phyloP scores from a whole-genome alignment of 2,113 vertebrate genomes.

The Hippopotamus amphibius region DNA sequence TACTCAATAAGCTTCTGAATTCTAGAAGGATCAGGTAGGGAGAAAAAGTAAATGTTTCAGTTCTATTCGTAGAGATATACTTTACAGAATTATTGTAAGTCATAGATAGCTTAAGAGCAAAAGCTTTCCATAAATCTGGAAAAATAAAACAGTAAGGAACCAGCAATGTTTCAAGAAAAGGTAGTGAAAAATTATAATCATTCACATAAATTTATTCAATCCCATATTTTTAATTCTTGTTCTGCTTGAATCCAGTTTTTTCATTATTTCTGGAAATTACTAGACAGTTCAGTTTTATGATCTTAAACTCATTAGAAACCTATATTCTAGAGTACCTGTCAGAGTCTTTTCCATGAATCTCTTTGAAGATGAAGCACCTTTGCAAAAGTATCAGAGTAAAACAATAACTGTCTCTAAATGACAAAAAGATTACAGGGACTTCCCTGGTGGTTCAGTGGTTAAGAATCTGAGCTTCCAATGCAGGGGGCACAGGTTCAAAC shows the following conservation, averaged over 20 bases:
- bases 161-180: neutral
- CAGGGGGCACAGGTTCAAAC: too few species aligned
- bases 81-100: slow-evolving; percentile 5
- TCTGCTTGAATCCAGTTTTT: neutral
- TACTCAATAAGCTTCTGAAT: neutral
- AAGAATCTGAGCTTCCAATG: too few species aligned
- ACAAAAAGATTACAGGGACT: neutral
- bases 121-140: neutral
- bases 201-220: neutral
- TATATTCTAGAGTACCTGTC: neutral
- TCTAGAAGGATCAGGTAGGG: neutral
- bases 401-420: neutral
- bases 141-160: neutral
- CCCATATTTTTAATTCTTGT: neutral
- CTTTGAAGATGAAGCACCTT: neutral
- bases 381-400: neutral
- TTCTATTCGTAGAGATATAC: neutral
- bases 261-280: neutral
- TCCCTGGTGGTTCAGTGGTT: too few species aligned
- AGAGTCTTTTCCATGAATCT: neutral
- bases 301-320: neutral
- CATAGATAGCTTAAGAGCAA: neutral
- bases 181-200: neutral
- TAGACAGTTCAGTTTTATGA: neutral
- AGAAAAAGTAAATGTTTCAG: neutral